A percentile compares a stretch with the other conserved stretches of the same genome.
Evolutionary conservation across 2,797 vertebrate genomes (phyloP).

Genomic region (Eidolon dupreanum): DNA sequence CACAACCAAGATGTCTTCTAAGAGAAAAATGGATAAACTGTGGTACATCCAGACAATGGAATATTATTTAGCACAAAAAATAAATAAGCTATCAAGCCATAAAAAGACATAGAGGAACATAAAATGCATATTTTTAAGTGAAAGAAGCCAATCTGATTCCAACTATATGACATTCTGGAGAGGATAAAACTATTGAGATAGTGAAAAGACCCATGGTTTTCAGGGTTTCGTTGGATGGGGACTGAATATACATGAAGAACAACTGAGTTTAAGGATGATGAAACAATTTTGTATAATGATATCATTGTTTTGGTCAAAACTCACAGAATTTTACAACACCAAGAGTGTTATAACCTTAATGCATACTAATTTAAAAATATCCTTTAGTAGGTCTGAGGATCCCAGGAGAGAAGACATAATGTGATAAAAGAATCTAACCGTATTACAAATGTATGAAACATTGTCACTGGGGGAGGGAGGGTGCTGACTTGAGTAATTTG

Average conservation of each 20-base stretch:
- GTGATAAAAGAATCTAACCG: background rate
- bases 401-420: background rate
- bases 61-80: no score
- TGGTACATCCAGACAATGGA: no score
- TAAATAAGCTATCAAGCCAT: background rate
- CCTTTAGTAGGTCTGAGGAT: background rate
- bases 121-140: background rate
- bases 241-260: background rate
- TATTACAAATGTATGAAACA: background rate
- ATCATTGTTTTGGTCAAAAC: background rate
- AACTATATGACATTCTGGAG: background rate
- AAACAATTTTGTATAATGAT: background rate
- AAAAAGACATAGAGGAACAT: background rate
- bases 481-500: background rate
- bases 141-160: background rate
- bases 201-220: background rate
- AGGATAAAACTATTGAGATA: background rate
- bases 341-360: background rate
- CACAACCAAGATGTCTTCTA: no score
- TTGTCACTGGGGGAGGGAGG: background rate
- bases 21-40: no score
- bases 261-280: background rate
- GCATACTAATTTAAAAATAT: background rate
- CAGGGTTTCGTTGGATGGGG: background rate
- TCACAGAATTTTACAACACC: background rate